A percentile compares a stretch with the other conserved stretches of the same genome.
These are phyloP conservation scores for Montipora foliosa DNA, from an alignment of 64 coral and sea anemone genomes.

Conservation along the genomic window DNA sequence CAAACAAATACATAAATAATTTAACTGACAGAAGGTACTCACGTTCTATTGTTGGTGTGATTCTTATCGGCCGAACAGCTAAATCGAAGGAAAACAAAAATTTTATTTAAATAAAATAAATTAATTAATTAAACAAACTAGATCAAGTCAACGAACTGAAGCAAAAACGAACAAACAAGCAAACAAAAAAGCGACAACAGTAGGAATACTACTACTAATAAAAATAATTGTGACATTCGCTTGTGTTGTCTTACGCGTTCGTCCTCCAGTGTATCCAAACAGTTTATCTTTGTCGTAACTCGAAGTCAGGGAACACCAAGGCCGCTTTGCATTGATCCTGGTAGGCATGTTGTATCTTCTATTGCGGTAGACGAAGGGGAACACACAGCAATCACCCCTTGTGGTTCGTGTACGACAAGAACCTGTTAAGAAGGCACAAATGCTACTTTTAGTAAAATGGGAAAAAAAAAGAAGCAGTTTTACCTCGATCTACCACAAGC, in stretches of 20 bases:
- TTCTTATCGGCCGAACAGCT: neutral
- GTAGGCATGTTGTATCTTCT: conserved; percentile 27
- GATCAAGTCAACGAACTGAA: neutral
- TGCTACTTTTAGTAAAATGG: neutral
- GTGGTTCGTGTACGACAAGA: neutral
- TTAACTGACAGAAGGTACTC: neutral
- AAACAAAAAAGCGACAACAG: neutral
- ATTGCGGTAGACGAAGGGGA: conserved; percentile 49
- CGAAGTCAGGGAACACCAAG: conserved; percentile 47
- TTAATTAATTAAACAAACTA: neutral
- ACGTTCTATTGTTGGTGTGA: neutral
- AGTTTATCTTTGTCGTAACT: conserved; percentile 52
- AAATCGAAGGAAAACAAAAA: neutral
- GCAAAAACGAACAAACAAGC: neutral
- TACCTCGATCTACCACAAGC: neutral
- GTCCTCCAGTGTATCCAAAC: conserved; percentile 41
- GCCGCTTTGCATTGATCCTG: neutral
- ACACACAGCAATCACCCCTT: conserved; percentile 50
- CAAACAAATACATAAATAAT: too few species aligned
- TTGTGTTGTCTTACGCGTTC: neutral
- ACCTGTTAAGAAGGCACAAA: neutral
- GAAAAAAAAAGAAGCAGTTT: neutral
- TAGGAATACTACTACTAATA: too few species aligned
- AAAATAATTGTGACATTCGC: too few species aligned
- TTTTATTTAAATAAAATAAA: neutral